Conservation (phyloP, 2,113 vertebrate species). For the Dicentrarchus labrax region DNA sequence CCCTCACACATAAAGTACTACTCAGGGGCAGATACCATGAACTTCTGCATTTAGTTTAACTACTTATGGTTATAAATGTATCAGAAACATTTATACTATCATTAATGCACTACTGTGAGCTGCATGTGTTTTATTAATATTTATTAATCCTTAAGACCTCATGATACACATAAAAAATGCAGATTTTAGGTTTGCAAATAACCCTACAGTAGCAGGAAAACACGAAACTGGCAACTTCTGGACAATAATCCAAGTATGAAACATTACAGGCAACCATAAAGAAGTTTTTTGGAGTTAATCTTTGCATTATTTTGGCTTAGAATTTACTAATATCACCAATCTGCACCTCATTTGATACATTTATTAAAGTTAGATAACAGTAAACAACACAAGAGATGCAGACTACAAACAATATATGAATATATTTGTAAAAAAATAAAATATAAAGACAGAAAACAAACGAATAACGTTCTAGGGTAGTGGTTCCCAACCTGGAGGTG, state of each 20-base stretch:
- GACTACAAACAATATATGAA: not conserved
- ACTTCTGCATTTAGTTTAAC: not conserved
- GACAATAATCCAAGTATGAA: not conserved
- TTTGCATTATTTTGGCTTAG: not conserved
- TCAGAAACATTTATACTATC: not conserved
- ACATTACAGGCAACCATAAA: not conserved
- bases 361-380: not conserved
- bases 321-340: not conserved
- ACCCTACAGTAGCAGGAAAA: not conserved
- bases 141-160: not conserved
- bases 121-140: not conserved
- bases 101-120: too few species aligned
- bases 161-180: not conserved
- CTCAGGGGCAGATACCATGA: slow-evolving; percentile 7
- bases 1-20: slow-evolving; percentile 20
- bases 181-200: too few species aligned
- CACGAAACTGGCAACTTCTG: not conserved
- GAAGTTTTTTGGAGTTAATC: not conserved
- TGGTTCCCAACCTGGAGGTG: too few species aligned
- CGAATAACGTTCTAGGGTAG: too few species aligned
- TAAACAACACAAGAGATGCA: not conserved
- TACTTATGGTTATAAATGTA: not conserved
- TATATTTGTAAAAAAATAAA: not conserved
- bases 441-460: too few species aligned
- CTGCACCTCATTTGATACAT: too few species aligned